phyloP scores from a whole-genome alignment of 2,113 vertebrate species.

The Sinocyclocheilus anophthalmus region DNA sequence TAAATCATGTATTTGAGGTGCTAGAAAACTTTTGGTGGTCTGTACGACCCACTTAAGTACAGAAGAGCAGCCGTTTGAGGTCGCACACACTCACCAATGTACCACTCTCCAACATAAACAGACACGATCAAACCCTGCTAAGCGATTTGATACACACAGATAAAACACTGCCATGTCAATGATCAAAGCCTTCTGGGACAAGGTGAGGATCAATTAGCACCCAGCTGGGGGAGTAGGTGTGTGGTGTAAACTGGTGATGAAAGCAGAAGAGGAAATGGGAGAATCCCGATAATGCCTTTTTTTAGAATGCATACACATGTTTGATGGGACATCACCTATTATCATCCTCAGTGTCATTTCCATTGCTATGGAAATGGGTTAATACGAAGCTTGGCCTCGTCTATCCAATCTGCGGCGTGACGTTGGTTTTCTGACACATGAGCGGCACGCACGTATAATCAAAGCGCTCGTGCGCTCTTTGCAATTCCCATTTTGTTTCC shows the following conservation, averaged over 20 bases:
- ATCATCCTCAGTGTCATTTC: slow-evolving; percentile 18
- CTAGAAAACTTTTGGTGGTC: neutral
- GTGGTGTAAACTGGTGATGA: slow-evolving; percentile 11
- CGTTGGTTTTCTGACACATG: slow-evolving; percentile 33
- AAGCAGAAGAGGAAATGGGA: no score
- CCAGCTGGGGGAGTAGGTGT: slow-evolving; percentile 35
- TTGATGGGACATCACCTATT: slow-evolving; percentile 37
- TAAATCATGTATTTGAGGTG: neutral
- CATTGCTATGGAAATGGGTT: slow-evolving; percentile 23
- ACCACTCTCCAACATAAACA: slow-evolving; percentile 38
- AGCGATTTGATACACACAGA: no score
- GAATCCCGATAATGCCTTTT: slow-evolving; percentile 12
- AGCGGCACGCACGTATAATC: neutral
- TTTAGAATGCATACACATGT: slow-evolving; percentile 32
- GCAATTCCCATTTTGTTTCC: slow-evolving; percentile 23
- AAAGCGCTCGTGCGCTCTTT: slow-evolving; percentile 3
- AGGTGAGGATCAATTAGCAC: slow-evolving; percentile 44
- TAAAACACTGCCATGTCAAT: neutral
- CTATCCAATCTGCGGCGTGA: slow-evolving; percentile 4
- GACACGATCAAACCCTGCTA: no score
- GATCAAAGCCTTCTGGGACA: slow-evolving; percentile 50
- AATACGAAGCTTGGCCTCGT: neutral
- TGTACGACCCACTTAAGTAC: neutral
- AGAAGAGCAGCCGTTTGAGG: slow-evolving; percentile 7
- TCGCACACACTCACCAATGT: slow-evolving; percentile 22